Base-by-base conservation (phyloP, 2,888 invertebrate genomes). In the Desoria tigrina region DNA sequence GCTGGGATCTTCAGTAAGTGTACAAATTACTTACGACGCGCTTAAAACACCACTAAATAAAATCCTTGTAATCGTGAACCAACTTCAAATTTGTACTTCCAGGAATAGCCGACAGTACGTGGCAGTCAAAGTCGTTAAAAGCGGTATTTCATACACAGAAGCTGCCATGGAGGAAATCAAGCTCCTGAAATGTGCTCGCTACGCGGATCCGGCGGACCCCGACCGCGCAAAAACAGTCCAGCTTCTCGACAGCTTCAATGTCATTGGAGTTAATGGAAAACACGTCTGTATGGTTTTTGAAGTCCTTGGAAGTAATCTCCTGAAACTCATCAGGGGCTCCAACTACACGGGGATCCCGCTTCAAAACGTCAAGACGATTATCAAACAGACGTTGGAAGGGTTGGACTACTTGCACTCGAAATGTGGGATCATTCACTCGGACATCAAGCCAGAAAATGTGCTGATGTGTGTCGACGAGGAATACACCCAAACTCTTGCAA, bases 271-370 rank as follows among this genome's bases (percentile, higher is more conserved):
- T 56, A 97, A 99, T 84, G 99, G 99, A 69, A 92, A 93, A 64
- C 99, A 98, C 84, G 93, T 98, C 77, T 98, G 97, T 81, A 98
- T 98, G 97, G 97, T 97, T 76, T 97, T 99, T 83, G 95, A 99
- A 85, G 98, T 99, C 75, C 86, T 99, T 75, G 99, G 99, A 70
- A 93, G 96, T 83, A 98, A 99, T 84, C 86, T 99, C 77, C 85
- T 99, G 78, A 99, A 98, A 84, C 84, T 99, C 77, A 99, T 99
- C 80, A 93, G 98, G 79, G 92, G 95, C 81, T 97, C 96, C 76
- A 96, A 95, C 82, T 99, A 99, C 83, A 90, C 92, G 81, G 99
- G 99, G 77, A 96, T 99, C 79, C 97, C 98, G 62, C 84, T 95
- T 70, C 86, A 88, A 78, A 98, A 98, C 83, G 99, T 99, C 26